Percentiles rank a stretch among this genome's conserved stretches.
Conservation (phyloP, 53 echinoderm and acorn worm species). For the Luidia sarsii region DNA sequence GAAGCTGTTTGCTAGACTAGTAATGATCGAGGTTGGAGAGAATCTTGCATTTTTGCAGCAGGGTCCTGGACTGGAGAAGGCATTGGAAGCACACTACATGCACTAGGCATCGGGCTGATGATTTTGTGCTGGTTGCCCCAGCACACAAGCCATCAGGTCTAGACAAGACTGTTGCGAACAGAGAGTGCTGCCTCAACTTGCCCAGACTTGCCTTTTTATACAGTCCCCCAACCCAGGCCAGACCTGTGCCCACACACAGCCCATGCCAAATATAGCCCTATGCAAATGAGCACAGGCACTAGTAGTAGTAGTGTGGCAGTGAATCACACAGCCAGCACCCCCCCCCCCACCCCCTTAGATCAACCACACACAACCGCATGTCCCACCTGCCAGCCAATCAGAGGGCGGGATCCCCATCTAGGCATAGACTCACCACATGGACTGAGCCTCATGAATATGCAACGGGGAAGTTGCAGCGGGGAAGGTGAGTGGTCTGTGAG, state of each 20-base stretch:
- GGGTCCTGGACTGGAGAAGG: too few species aligned
- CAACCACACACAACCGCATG: too few species aligned
- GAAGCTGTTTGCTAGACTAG: too few species aligned
- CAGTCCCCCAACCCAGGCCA: not conserved
- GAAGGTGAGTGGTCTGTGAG: too few species aligned
- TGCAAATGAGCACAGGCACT: conserved; percentile 36
- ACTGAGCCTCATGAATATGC: conserved; percentile 11
- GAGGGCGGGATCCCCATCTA: conserved; percentile 27
- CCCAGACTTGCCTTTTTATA: conserved; percentile 51
- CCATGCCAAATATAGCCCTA: conserved; percentile 45
- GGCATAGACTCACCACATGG: not conserved
- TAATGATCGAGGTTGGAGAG: too few species aligned
- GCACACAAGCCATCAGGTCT: too few species aligned
- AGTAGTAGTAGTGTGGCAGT: not conserved
- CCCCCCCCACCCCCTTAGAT: too few species aligned
- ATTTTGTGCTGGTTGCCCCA: too few species aligned
- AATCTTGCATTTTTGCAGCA: too few species aligned
- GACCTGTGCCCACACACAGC: not conserved
- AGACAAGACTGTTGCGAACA: too few species aligned
- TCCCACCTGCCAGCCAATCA: conserved; percentile 51
- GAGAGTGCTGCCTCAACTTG: conserved; percentile 43
- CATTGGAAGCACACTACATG: too few species aligned
- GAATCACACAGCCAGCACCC: conserved; percentile 49
- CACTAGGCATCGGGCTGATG: too few species aligned
- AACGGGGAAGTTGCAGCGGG: not conserved